These are phyloP conservation scores for Stenotaenia linearis DNA, from an alignment of 2,888 invertebrate genomes.

Conservation along the genomic window DNA sequence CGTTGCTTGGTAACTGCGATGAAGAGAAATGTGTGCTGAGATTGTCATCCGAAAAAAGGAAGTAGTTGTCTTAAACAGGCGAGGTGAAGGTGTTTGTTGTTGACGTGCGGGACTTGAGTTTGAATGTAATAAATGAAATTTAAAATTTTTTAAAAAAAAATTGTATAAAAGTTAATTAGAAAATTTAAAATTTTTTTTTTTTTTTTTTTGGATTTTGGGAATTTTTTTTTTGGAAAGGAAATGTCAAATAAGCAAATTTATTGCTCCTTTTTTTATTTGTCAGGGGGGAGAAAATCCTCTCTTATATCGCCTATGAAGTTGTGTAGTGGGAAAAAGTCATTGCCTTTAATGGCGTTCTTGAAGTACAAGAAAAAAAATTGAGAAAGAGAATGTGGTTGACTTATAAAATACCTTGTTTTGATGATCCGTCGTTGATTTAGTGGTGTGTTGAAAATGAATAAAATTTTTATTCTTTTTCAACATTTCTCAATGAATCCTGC, in stretches of 20 bases:
- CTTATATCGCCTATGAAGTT: neutral
- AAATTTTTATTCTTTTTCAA: too few relatives aligned
- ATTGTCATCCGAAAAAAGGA: neutral
- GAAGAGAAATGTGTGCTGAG: neutral
- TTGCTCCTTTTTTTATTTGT: neutral
- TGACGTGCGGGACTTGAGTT: neutral
- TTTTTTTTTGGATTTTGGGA: too few relatives aligned
- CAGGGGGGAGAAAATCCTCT: conserved; percentile 1
- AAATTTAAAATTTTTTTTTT: too few relatives aligned
- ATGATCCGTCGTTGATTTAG: neutral
- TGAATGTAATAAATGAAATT: neutral
- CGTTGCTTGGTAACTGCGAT: neutral
- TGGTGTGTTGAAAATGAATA: neutral
- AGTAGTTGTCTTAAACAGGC: neutral
- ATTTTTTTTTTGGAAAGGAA: too few relatives aligned
- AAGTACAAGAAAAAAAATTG: neutral
- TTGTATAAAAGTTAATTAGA: neutral
- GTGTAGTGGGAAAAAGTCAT: conserved; percentile 1
- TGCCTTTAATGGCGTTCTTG: neutral
- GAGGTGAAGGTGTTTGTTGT: neutral
- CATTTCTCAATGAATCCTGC: too few relatives aligned
- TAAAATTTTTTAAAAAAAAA: too few relatives aligned
- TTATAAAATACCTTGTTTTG: neutral
- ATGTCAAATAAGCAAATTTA: conserved; percentile 9
- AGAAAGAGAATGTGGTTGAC: neutral